These are phyloP conservation scores for Drosophila nigritarsus DNA, from an alignment of 2,888 invertebrate species.

Conservation along the genomic window DNA sequence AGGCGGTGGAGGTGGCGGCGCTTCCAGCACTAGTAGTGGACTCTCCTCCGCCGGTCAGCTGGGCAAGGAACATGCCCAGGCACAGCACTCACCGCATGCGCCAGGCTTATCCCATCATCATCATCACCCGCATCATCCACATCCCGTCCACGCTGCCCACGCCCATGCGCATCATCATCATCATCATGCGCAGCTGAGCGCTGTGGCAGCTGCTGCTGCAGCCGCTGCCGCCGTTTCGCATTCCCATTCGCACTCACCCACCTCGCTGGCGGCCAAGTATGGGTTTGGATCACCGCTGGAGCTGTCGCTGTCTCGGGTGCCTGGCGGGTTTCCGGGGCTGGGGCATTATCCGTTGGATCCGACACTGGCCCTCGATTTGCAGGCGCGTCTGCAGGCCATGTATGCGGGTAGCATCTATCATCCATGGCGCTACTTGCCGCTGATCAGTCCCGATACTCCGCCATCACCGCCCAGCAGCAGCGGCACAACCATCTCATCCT, in stretches of 20 bases:
- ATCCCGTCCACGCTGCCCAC: constrained; percentile 58
- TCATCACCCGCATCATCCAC: constrained; percentile 60
- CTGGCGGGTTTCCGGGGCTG: constrained; percentile 77
- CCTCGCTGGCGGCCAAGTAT: constrained; percentile 79
- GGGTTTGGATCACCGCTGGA: constrained; percentile 84
- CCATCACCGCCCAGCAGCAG: constrained; percentile 85
- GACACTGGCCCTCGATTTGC: constrained; percentile 84
- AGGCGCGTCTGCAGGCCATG: constrained; percentile 85
- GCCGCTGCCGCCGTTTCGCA: constrained; percentile 52
- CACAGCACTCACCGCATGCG: constrained; percentile 60
- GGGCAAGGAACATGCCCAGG: constrained; percentile 55
- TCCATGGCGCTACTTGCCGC: constrained; percentile 85
- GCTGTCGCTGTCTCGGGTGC: constrained; percentile 82
- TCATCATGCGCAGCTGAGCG: constrained; percentile 69
- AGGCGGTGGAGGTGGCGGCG: constrained; percentile 25
- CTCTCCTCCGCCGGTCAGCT: constrained; percentile 35
- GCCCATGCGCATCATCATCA: constrained; percentile 63
- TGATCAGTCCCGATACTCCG: constrained; percentile 83
- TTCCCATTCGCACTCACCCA: constrained; percentile 61
- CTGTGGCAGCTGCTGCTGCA: constrained; percentile 65
- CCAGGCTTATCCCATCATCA: constrained; percentile 48
- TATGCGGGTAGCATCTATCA: constrained; percentile 85
- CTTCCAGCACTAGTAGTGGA: constrained; percentile 12
- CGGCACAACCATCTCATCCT: constrained; percentile 81
- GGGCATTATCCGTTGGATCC: constrained; percentile 84